Percentiles rank a stretch among this genome's conserved stretches.
phyloP scores from a whole-genome alignment of 23 tunicate species.

The Phallusia fumigata region DNA sequence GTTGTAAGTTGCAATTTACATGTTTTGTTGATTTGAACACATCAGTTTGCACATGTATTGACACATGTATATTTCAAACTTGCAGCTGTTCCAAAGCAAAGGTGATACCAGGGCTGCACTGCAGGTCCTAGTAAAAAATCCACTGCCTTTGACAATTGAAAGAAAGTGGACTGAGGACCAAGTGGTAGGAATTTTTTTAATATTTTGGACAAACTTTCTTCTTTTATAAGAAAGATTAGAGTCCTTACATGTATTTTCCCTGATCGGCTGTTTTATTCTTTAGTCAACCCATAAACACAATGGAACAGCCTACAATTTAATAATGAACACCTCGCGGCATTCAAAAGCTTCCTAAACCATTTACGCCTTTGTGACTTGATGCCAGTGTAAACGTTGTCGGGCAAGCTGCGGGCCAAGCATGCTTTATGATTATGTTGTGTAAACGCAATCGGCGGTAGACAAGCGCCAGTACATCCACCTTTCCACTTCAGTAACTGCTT shows the following conservation, averaged over 20 bases:
- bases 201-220: not conserved
- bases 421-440: conserved; percentile 8
- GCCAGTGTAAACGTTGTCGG: conserved; percentile 10
- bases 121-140: conserved; percentile 73
- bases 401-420: not conserved
- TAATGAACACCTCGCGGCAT: not conserved
- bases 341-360: conserved; percentile 2
- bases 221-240: not conserved
- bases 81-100: conserved; percentile 69
- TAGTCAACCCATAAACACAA: not conserved
- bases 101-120: conserved; percentile 68
- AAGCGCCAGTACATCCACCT: conserved; percentile 7
- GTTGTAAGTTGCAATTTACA: conserved; percentile 45
- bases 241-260: not conserved
- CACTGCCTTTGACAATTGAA: conserved; percentile 80
- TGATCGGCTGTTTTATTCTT: not conserved
- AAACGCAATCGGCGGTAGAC: not conserved
- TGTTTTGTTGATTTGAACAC: not conserved
- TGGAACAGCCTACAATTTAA: not conserved
- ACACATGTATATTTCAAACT: not conserved
- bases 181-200: conserved; percentile 53
- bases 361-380: conserved; percentile 5
- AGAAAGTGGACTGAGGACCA: conserved; percentile 94
- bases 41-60: no score
- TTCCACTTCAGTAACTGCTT: conserved; percentile 2